Evolutionary conservation across 2,113 vertebrate species (phyloP), one percentile per base, ranked within the genome.

Genomic region (Brachyhypopomus occidentalis): DNA sequence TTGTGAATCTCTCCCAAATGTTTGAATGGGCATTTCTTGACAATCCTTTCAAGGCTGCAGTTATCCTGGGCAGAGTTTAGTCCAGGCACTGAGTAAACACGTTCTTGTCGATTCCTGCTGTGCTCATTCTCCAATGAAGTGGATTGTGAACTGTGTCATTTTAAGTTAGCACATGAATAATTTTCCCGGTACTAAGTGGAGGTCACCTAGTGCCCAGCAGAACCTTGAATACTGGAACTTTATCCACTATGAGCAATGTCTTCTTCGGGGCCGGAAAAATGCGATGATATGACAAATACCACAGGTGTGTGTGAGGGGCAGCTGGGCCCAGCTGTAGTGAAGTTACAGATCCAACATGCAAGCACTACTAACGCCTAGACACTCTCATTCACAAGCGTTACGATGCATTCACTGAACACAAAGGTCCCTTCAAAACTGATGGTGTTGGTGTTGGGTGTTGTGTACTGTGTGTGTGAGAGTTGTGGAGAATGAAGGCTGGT

Each of bases 221-320:
- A 38, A 58, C 30, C 72, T 59, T 30, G 64, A 4, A n/a, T 30
- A 27, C 6, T 36, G 69, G 19, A 59, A 27, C 55, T 59, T 79
- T 20, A 60, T 74, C 63, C 62, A n/a, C 60, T 38, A 22, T 83
- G 52, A 48, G 38, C 80, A 75, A 74, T 41, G 64, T 74, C n/a
- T 69, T 52, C 23, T 62, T 12, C 36, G 19, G 69, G 60, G 19
- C 38, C 79, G 77, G 64, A 79, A 79, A 79, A 14, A 30, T 70
- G 45, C 72, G 77, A 17, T 58, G 69, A 80, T 77, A 25, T 83
- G 82, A 83, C 14, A 58, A 82, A 82, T 84, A 67, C 67, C 52
- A 23, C 62, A 67, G n/a, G 48, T 73, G 34, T n/a, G 62, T 80
- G 27, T 12, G 74, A 66, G 38, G 25, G 9, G 48, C 59, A 25